These are phyloP conservation scores for Drosophila algonquin DNA, from an alignment of 2,888 invertebrate genomes.

Conservation along the genomic window DNA sequence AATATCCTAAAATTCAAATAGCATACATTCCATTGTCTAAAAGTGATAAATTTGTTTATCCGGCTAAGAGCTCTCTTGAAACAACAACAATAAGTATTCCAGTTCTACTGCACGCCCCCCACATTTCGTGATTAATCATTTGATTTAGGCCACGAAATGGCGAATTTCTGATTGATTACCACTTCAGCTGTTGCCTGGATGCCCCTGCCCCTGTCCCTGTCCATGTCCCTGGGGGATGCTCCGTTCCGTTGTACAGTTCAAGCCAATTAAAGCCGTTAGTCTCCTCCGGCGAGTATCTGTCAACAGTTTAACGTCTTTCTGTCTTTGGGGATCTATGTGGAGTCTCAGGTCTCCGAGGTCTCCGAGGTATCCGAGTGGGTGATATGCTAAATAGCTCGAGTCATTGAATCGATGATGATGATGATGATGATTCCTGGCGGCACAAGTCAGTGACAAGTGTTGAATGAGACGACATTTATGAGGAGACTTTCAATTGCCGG, in stretches of 20 bases:
- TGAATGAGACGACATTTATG: constrained; percentile 43
- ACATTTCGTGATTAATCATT: constrained; percentile 29
- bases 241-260: constrained; percentile 14
- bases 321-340: neutral
- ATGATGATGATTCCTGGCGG: constrained; percentile 17
- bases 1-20: no score
- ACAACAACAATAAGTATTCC: constrained; percentile 18
- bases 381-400: constrained; percentile 26
- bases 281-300: constrained; percentile 17
- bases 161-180: constrained; percentile 35
- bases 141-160: constrained; percentile 20
- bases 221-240: neutral
- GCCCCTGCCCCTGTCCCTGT: neutral
- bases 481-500: constrained; percentile 32
- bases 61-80: neutral
- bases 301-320: neutral
- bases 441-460: constrained; percentile 30
- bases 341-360: neutral
- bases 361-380: neutral
- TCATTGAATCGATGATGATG: constrained; percentile 11
- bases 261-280: constrained; percentile 34
- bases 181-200: constrained; percentile 28
- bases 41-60: neutral
- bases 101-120: no score
- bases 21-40: neutral